Evolutionary conservation across 2,797 vertebrate species (phyloP), one percentile per base, ranked within the genome.

Genomic region (Microchirus variegatus): DNA sequence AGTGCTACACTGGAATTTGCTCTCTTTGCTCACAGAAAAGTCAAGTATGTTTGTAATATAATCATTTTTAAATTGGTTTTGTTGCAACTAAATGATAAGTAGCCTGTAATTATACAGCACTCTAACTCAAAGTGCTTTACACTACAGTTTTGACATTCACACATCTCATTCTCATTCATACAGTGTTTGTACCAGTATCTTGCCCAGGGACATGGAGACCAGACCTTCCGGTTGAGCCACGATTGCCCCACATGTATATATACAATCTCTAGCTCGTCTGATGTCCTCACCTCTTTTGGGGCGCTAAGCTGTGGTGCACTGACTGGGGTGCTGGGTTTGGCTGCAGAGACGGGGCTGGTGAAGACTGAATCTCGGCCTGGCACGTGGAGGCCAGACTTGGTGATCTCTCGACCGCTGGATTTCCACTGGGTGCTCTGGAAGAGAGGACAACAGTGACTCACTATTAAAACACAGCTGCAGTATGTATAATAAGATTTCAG

Each of bases 261-360:
- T 5, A 31, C 2, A 11, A 40, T 40, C 13, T 40, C 13, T 10
- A 40, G 10, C 10, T 16, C 11, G 26, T 15, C 42, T 26, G 1
- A 9, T 8, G 2, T 9, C 18, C 90, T 94, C 88, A 99, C 97
- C 96, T 99, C 98, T 96, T 89, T 98, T 67, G 95, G 94, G 92
- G 94, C 93, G 87, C 90, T 93, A 84, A 97, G 96, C 84, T 93
- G 93, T 75, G 94, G 90, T 84, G 93, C 92, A 88, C 93, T 93
- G 79, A 93, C 92, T 72, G 96, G 94, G 87, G 94, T 91, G 85
- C 94, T 92, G 89, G 95, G 94, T 95, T 98, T 98, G 92, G 94
- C 95, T 93, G 95, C 94, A 92, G 96, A 96, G 77, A 97, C 87
- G 35, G 97, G 96, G 93, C 96, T 99, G 91, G 96, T 97, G 90